These are phyloP conservation scores for Triplophysa dalaica DNA, from an alignment of 2,113 vertebrate species.

Conservation along the genomic window DNA sequence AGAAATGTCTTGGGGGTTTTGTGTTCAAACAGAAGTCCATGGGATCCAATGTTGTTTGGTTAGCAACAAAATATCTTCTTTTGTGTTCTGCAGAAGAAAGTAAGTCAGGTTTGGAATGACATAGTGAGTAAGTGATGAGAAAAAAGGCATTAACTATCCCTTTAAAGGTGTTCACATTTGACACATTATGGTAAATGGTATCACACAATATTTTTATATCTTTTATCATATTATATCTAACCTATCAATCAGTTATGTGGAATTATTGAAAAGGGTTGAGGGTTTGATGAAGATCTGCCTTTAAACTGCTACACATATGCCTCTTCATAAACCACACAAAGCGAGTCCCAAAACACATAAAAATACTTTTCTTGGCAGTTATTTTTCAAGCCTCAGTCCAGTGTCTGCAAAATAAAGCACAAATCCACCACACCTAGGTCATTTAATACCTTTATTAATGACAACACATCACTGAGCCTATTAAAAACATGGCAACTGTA, in stretches of 20 bases:
- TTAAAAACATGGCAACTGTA: constrained; percentile 61
- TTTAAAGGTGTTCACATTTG: too few species aligned
- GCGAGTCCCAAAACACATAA: constrained; percentile 48
- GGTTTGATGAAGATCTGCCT: constrained; percentile 24
- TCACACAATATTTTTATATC: too few species aligned
- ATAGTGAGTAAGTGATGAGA: too few species aligned
- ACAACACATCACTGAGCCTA: constrained; percentile 57
- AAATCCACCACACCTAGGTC: constrained; percentile 45
- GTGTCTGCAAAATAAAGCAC: constrained; percentile 29
- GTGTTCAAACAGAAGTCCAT: too few species aligned
- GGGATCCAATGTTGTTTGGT: too few species aligned
- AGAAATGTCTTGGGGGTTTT: too few species aligned
- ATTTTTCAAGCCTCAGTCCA: constrained; percentile 48
- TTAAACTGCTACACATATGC: constrained; percentile 48
- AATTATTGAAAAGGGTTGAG: constrained; percentile 49
- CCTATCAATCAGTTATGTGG: constrained; percentile 25
- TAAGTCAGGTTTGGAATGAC: too few species aligned
- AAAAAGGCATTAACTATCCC: too few species aligned
- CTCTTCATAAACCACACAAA: constrained; percentile 60
- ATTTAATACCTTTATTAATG: constrained; percentile 56
- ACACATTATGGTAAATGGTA: too few species aligned
- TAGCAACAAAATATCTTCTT: too few species aligned
- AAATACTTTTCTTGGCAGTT: background rate
- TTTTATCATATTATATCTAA: background rate
- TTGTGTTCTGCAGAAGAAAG: too few species aligned